Evolutionary conservation across 2,113 vertebrate genomes (phyloP).

Genomic region (Oncorhynchus tshawytscha): DNA sequence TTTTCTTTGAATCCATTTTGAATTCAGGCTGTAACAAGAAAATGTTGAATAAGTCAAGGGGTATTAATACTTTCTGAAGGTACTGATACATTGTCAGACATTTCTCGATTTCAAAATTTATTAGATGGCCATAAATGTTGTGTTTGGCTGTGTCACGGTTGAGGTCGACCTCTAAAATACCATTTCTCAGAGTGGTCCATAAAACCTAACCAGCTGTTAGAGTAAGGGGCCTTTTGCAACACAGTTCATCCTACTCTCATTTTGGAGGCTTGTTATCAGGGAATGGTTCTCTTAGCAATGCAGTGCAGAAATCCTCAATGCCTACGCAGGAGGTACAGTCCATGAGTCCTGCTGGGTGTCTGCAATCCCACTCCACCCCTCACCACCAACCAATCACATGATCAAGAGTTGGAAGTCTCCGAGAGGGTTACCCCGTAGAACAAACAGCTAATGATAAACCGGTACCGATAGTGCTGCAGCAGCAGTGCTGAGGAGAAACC

Average conservation of each 20-base stretch:
- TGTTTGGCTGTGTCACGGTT: neutral
- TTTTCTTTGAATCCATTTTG: too few species aligned
- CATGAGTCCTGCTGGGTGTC: neutral
- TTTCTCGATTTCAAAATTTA: neutral
- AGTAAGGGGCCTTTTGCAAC: neutral
- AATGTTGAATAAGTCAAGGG: too few species aligned
- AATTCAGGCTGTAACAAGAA: too few species aligned
- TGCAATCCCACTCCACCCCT: neutral
- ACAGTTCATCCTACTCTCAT: neutral
- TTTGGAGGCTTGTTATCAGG: neutral
- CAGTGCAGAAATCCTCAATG: slow-evolving; percentile 1
- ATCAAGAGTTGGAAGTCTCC: neutral
- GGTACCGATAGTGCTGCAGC: neutral
- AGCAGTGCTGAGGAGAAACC: neutral
- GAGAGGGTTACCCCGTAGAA: neutral
- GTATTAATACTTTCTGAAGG: too few species aligned
- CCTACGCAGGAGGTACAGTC: neutral
- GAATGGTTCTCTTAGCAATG: neutral
- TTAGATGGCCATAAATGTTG: too few species aligned
- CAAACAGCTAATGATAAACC: neutral
- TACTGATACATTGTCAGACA: neutral
- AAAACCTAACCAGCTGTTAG: neutral
- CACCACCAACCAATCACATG: slow-evolving; percentile 6
- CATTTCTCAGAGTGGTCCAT: neutral
- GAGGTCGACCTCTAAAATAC: neutral